Evolutionary conservation across 2,113 vertebrate species (phyloP), one percentile per base, ranked within the genome.

Genomic region (Ictalurus punctatus): DNA sequence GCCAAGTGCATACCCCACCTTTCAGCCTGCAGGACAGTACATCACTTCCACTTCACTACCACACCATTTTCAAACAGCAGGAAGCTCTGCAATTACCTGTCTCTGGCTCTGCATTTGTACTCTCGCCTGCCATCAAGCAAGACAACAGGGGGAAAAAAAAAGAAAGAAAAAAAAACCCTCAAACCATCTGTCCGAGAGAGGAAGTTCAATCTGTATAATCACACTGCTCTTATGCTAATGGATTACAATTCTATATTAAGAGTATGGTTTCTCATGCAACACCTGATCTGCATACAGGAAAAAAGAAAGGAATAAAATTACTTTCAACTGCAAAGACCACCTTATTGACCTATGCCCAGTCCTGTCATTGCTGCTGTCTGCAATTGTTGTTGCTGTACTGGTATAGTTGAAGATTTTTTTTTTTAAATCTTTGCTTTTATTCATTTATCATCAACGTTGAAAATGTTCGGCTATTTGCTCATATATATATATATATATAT

Each of bases 21-120:
- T 83, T 74, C 58, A 88, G 90, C 82, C 87, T 79, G n/a, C 44
- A 74, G 89, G 87, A 90, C 58, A 63, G 76, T 67, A 84, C 69
- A 79, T 44, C 81, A 76, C 85, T 83, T 69, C 12, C 30, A 67
- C 61, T 84, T 88, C 84, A 17, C 87, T 88, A 80, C 79, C 86
- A 54, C 84, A 58, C 71, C 59, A 73, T 90, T 87, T 90, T 78
- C 69, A 74, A 87, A 78, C 90, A 89, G 86, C 83, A 86, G 83
- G 88, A 73, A 82, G 79, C 67, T 58, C 82, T 78, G 78, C 27
- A 86, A 90, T 85, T 83, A 90, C 71, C 90, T 90, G 58, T 87
- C 89, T 90, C 85, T 34, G 67, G 85, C 44, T 87, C 54, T 78
- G 86, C 58, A 81, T 89, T 48, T 83, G 86, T 61, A 59, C 56